Base-by-base conservation (phyloP, 2,797 vertebrate genomes). In the Choloepus didactylus region DNA sequence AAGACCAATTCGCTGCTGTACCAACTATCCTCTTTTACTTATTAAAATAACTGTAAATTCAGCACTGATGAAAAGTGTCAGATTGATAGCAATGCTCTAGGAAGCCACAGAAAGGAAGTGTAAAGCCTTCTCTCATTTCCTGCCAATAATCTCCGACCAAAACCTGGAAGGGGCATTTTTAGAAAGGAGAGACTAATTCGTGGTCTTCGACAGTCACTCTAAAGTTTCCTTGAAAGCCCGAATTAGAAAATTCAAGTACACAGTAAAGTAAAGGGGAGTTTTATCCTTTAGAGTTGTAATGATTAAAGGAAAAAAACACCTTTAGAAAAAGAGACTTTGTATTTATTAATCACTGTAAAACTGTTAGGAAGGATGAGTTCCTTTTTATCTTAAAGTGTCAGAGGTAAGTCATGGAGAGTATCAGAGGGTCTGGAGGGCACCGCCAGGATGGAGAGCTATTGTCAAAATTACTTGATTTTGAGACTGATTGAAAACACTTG, bases 11-110 rank as follows among this genome's bases (percentile, higher is more conserved):
- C 96, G 72, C 67, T 95, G 66, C 54, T 72, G 35, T 75, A 84
- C 82, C 89, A 93, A 89, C 41, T 93, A 77, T 21, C 29, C 23
- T 91, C 49, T 94, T 96, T 95, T 77, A 92, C 86, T 96, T 97
- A 94, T 93, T 95, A 95, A 97, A 96, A 95, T 95, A 83, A 80
- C 86, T 95, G 25, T 96, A 93, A 96, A 94, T 96, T 82, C 75
- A 84, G 70, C 87, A 54, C 79, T 93, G n/a, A 51, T 85, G 31
- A 81, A 79, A 94, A 87, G 66, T 76, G 76, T 89, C 79, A 94
- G 72, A 92, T 83, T 95, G 95, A 95, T 96, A 84, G 69, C 41
- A 41, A 16, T 75, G 80, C 56, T 95, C n/a, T 95, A 87, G 80
- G 70, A 97, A 97, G 87, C 91, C 80, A 67, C 94, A 85, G 64